Conservation (phyloP, 2,888 invertebrate species). For the Drosophila merina region DNA sequence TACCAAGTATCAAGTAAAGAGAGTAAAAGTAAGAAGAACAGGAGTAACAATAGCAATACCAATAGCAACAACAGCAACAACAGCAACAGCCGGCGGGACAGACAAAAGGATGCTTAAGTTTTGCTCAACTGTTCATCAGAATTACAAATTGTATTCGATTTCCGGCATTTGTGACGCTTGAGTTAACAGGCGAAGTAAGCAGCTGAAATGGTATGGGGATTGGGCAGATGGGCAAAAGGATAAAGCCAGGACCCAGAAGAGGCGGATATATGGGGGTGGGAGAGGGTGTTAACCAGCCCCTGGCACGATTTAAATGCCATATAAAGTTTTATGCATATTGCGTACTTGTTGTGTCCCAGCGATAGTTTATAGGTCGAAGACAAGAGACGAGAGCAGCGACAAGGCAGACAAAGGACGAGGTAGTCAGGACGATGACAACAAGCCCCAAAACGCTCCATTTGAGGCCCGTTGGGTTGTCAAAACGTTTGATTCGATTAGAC, state of each 20-base stretch:
- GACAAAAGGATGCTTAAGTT: conserved; percentile 60
- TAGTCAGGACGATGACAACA: conserved; percentile 17
- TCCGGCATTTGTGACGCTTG: conserved; percentile 81
- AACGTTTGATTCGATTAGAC: conserved; percentile 77
- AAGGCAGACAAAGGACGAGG: conserved; percentile 9
- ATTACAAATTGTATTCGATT: conserved; percentile 83
- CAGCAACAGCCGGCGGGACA: conserved; percentile 39
- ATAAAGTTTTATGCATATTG: conserved; percentile 75
- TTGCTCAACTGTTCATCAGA: conserved; percentile 77
- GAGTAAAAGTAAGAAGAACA: conserved; percentile 20
- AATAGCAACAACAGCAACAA: conserved; percentile 18
- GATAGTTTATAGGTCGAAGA: conserved; percentile 49
- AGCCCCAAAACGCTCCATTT: conserved; percentile 55
- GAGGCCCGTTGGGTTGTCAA: conserved; percentile 67
- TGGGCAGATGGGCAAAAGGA: conserved; percentile 1
- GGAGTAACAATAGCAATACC: conserved; percentile 18
- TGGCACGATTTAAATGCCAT: conserved; percentile 71
- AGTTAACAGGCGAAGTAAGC: conserved; percentile 78
- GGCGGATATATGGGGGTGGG: conserved; percentile 12
- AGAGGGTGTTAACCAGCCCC: conserved; percentile 32
- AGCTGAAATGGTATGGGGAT: conserved; percentile 51
- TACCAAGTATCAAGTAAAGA: conserved; percentile 4
- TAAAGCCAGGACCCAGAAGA: background rate
- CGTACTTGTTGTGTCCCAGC: conserved; percentile 61
- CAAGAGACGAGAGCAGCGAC: conserved; percentile 17